Evolutionary conservation across 2,113 vertebrate species (phyloP), one percentile per base, ranked within the genome.

Genomic region (Tragelaphus scriptus): DNA sequence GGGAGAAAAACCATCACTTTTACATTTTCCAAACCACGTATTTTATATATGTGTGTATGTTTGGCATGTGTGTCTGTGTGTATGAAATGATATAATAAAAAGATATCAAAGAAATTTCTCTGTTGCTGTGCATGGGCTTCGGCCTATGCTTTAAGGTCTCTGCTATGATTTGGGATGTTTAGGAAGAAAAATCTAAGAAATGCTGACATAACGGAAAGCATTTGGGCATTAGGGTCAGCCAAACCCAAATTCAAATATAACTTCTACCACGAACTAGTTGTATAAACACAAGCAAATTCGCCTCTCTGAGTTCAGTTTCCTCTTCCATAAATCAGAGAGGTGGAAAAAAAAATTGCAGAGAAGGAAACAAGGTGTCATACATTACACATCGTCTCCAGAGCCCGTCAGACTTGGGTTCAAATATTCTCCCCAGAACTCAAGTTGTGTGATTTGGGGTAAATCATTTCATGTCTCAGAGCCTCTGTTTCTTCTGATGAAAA

Each of bases 161-260:
- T n/a, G 71, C 92, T 94, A 23, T 92, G 77, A 84, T 90, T 32
- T 28, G 25, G 88, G 58, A 61, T 79, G 90, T 81, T 97, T 40
- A 68, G 56, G 58, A 93, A n/a, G 25, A 87, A 97, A 92, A 92
- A 96, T 88, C 36, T 94, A 86, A 88, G 93, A 94, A 90, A 92
- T 30, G 10, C 81, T 95, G 85, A 94, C 93, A 58, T 77, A 59
- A 94, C 89, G 85, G 91, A 97, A 97, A 89, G 85, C 77, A 85
- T 91, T 88, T 79, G 75, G 59, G 40, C 32, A 32, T 88, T 8
- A 59, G 51, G 81, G 32, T 79, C 65, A 58, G 91, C 94, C 97
- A 96, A 93, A 55, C 26, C 44, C 81, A 75, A 91, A 86, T 94
- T 95, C 94, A 97, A 49, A 92, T 88, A 86, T 58, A 96, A 95